These are phyloP conservation scores for Mirza zaza DNA, from an alignment of 2,113 vertebrate species.

Conservation along the genomic window DNA sequence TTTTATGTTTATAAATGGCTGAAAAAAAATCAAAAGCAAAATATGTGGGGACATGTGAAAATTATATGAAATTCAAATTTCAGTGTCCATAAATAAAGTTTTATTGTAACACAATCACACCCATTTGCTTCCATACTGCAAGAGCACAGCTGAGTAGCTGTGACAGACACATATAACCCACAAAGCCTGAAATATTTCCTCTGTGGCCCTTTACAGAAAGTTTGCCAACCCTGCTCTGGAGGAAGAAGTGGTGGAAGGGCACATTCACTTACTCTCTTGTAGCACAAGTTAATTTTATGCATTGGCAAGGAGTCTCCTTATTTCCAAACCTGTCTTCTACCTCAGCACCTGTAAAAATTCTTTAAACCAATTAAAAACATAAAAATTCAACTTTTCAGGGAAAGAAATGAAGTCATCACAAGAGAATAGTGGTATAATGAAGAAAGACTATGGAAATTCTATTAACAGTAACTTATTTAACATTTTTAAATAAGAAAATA, in stretches of 20 bases:
- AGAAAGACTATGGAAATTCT: not conserved
- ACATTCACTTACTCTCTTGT: not conserved
- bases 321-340: not conserved
- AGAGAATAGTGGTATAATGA: not conserved
- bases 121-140: not conserved
- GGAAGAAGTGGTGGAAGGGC: not conserved
- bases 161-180: not conserved
- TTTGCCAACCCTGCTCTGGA: not conserved
- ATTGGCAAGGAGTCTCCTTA: not conserved
- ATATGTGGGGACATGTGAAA: not conserved
- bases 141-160: not conserved
- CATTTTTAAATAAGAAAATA: not conserved
- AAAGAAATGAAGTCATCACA: not conserved
- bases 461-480: not conserved
- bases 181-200: not conserved
- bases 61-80: not conserved
- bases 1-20: not conserved
- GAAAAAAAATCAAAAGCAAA: not conserved
- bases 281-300: not conserved
- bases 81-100: not conserved
- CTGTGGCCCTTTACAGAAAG: not conserved
- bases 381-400: not conserved
- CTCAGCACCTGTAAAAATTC: not conserved
- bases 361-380: not conserved
- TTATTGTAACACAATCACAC: not conserved